Evolutionary conservation across 2,797 vertebrate genomes (phyloP).

Genomic region (Channa striata): DNA sequence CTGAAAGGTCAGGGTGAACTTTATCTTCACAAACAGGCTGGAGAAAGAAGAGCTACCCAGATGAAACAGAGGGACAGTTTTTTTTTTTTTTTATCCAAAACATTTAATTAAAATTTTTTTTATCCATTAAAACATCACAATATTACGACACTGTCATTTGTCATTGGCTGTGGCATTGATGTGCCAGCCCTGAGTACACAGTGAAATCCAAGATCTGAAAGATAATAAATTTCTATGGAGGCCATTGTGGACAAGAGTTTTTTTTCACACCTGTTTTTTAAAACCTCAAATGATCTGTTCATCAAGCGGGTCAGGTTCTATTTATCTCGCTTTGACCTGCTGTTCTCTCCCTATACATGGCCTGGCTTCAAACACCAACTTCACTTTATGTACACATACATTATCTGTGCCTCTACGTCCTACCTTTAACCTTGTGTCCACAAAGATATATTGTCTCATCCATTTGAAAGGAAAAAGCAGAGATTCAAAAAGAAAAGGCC

Average conservation of each 20-base stretch:
- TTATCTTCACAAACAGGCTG: conserved; percentile 82
- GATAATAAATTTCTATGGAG: conserved; percentile 51
- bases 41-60: conserved; percentile 70
- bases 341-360: conserved; percentile 71
- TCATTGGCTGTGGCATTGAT: conserved; percentile 55
- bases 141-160: conserved; percentile 45
- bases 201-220: conserved; percentile 25
- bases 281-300: conserved; percentile 73
- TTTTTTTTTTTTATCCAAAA: conserved; percentile 76
- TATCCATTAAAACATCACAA: conserved; percentile 45
- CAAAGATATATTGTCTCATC: conserved; percentile 42
- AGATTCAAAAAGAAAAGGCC: conserved; percentile 70
- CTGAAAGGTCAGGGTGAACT: conserved; percentile 85
- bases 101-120: conserved; percentile 56
- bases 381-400: conserved; percentile 26
- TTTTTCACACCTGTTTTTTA: conserved; percentile 74
- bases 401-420: conserved; percentile 31
- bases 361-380: conserved; percentile 34
- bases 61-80: conserved; percentile 73
- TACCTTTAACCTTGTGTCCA: conserved; percentile 55
- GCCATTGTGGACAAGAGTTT: conserved; percentile 52
- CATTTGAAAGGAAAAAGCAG: conserved; percentile 48
- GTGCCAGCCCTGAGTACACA: conserved; percentile 32
- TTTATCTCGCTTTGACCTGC: conserved; percentile 85
- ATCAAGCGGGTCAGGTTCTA: conserved; percentile 81